phyloP scores from a whole-genome alignment of 2,113 vertebrate genomes.

The Daubentonia madagascariensis region DNA sequence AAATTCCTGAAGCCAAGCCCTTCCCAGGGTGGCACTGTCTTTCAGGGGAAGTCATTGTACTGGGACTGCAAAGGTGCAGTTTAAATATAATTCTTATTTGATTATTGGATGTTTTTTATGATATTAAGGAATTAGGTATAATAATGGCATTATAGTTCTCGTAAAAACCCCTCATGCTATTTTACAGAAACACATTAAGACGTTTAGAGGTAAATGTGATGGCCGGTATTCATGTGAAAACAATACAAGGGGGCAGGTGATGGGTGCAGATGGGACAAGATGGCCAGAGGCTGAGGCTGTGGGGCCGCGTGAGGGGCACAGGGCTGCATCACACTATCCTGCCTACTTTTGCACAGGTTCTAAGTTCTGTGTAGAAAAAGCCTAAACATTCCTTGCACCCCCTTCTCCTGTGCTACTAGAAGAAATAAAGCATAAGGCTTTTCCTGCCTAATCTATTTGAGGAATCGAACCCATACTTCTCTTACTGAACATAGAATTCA shows the following conservation, averaged over 20 bases:
- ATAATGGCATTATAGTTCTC: neutral
- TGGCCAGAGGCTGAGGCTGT: too few species aligned
- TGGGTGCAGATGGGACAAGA: neutral
- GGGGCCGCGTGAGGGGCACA: neutral
- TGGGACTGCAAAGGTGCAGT: too few species aligned
- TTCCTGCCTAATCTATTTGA: neutral
- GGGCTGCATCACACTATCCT: neutral
- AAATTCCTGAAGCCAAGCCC: neutral
- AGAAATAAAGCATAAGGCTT: too few species aligned
- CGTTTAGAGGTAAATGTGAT: neutral
- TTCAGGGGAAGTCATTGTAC: neutral
- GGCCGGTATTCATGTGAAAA: neutral
- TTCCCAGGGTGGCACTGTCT: fast-evolving
- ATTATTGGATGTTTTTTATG: neutral
- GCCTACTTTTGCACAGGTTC: neutral
- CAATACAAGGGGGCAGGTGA: too few species aligned
- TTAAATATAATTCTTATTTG: neutral
- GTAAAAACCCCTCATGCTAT: neutral
- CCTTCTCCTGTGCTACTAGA: neutral
- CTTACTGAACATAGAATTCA: neutral
- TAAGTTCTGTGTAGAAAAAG: neutral
- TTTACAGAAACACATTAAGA: neutral
- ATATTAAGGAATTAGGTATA: neutral
- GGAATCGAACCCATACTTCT: neutral
- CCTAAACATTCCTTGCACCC: too few species aligned